phyloP scores from a whole-genome alignment of 2,797 vertebrate genomes.

The Rhyacichthys aspro region DNA sequence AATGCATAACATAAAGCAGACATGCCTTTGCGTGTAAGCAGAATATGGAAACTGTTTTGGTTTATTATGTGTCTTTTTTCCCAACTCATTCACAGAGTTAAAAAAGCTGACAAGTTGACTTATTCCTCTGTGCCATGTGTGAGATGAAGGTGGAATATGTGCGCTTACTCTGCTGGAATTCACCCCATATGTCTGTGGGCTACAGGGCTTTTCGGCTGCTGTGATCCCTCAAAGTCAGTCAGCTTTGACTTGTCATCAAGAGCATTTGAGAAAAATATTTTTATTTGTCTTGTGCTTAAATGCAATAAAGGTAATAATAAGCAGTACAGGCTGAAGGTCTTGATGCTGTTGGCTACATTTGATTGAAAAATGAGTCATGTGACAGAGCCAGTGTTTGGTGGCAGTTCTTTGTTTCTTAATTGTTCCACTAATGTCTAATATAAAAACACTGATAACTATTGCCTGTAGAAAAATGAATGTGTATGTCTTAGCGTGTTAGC shows the following conservation, averaged over 20 bases:
- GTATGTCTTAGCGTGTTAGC: no score
- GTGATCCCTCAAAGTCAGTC: constrained; percentile 38
- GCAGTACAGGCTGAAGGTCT: background rate
- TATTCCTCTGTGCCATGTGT: constrained; percentile 52
- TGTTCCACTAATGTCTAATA: no score
- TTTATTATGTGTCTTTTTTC: constrained; percentile 34
- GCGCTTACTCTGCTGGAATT: constrained; percentile 60
- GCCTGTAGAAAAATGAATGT: no score
- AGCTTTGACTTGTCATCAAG: constrained; percentile 3
- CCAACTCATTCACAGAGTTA: constrained; percentile 45
- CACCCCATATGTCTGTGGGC: constrained; percentile 34
- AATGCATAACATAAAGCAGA: constrained; percentile 55
- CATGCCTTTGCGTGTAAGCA: constrained; percentile 25
- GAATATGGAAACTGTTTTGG: constrained; percentile 48
- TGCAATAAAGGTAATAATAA: background rate
- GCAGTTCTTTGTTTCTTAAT: no score
- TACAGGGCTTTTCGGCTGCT: constrained; percentile 37
- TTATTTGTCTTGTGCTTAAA: constrained; percentile 25
- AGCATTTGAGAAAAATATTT: background rate
- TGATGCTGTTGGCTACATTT: no score
- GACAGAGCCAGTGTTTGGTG: no score
- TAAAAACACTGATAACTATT: no score
- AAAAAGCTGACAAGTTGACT: constrained; percentile 48
- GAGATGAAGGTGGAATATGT: constrained; percentile 67
- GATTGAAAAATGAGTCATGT: no score